Conservation (phyloP, 2,888 invertebrate species). For the Acrobasis consociella region DNA sequence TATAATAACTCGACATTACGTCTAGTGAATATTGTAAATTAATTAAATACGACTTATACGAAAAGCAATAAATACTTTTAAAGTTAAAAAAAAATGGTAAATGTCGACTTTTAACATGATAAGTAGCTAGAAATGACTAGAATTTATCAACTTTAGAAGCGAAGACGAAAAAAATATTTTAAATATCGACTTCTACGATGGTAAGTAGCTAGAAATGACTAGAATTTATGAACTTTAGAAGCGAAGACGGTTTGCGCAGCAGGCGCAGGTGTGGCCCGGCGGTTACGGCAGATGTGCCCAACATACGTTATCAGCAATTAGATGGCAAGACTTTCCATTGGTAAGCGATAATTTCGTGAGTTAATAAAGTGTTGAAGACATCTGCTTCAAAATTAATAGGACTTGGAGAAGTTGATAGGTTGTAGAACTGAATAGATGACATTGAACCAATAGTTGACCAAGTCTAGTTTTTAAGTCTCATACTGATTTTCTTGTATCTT, state of each 20-base stretch:
- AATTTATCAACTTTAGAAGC: too few species aligned
- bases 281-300: constrained; percentile 24
- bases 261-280: constrained; percentile 36
- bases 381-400: constrained; percentile 6
- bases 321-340: constrained; percentile 9
- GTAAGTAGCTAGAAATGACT: background rate
- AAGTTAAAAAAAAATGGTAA: too few species aligned
- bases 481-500: background rate
- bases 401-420: background rate
- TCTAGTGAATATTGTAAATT: too few species aligned
- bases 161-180: too few species aligned
- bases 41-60: too few species aligned
- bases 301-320: constrained; percentile 18
- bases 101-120: too few species aligned
- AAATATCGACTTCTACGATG: background rate
- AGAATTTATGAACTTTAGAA: constrained; percentile 2
- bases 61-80: too few species aligned
- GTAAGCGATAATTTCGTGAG: constrained; percentile 14
- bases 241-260: constrained; percentile 19
- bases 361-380: constrained; percentile 2
- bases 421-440: background rate
- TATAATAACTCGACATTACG: too few species aligned
- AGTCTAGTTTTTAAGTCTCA: background rate
- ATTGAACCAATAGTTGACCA: background rate
- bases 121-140: too few species aligned